Evolutionary conservation across 2,888 invertebrate species (phyloP), one percentile per base, ranked within the genome.

Genomic region (Ophion ellenae): DNA sequence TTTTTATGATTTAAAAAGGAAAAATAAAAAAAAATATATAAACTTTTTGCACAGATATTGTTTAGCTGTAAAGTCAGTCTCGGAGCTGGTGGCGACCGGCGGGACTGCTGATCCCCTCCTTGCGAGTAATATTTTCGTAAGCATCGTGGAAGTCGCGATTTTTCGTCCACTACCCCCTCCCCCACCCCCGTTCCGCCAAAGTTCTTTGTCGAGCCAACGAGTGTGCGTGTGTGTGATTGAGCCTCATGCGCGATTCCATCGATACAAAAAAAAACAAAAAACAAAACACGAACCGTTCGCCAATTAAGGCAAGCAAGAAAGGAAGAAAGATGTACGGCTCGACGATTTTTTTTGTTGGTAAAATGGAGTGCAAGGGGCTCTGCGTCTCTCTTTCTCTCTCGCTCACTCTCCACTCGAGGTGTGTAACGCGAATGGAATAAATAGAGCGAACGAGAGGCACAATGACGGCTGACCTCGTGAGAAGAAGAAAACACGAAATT

Each of bases 41-140:
- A 83, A 86, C 53, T 73, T 85, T 82, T 86, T 86, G 86, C 83
- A 83, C 86, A 74, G 81, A 83, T 86, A 86, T 86, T 63, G 78
- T 86, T 86, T 81, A 86, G 83, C 77, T 86, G 74, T 83, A 83
- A 67, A 79, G 74, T 81, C 81, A 77, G 86, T 86, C 86, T 81
- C 83, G 69, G 83, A 80, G 69, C 86, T 81, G 80, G 77, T 86
- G 83, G 81, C 83, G 83, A 83, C 73, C 85, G 85, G 80, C 77
- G 77, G 80, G 85, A 81, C 80, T 83, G 82, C 82, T 70, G 66
- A 53, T 83, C 75, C 63, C 74, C 67, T 83, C 80, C 80, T 83
- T 75, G 71, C 80, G 80, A 80, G 85, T 85, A 63, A 53, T 57
- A 57, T 74, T 57, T 75, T 85, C 83, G 82, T 82, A 82, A 83